These are phyloP conservation scores for Nasonovia ribisnigri DNA, from an alignment of 2,888 invertebrate species.

Conservation along the genomic window DNA sequence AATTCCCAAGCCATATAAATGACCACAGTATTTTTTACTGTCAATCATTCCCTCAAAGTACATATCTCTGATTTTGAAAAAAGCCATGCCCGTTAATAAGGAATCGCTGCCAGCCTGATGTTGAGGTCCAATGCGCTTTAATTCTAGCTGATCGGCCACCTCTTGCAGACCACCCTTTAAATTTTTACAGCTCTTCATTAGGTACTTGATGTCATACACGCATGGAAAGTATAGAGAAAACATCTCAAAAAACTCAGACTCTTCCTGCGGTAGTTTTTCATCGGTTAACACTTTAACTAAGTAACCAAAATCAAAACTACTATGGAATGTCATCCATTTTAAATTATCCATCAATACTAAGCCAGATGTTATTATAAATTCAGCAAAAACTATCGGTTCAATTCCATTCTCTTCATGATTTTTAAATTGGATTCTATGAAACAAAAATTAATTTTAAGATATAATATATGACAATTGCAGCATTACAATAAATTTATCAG, in stretches of 20 bases:
- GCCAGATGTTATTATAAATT: slow-evolving; percentile 96
- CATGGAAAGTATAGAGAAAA: slow-evolving; percentile 95
- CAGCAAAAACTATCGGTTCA: slow-evolving; percentile 96
- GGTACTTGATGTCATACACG: slow-evolving; percentile 98
- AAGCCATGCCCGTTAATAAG: slow-evolving; percentile 97
- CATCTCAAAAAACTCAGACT: slow-evolving; percentile 95
- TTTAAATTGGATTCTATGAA: slow-evolving; percentile 87
- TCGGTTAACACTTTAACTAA: slow-evolving; percentile 94
- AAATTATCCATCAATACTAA: slow-evolving; percentile 96
- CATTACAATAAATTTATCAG: neutral
- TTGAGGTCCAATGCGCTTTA: slow-evolving; percentile 94
- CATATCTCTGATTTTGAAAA: slow-evolving; percentile 99
- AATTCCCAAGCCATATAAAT: slow-evolving; percentile 75
- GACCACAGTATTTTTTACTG: slow-evolving; percentile 95
- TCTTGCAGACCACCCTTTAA: slow-evolving; percentile 99
- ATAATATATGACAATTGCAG: too few species aligned
- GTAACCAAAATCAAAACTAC: slow-evolving; percentile 99
- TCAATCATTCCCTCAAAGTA: slow-evolving; percentile 99
- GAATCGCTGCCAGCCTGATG: slow-evolving; percentile 99
- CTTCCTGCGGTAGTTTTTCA: slow-evolving; percentile 88
- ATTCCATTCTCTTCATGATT: slow-evolving; percentile 99
- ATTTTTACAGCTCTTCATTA: slow-evolving; percentile 99
- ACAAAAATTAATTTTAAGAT: neutral
- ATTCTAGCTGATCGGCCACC: slow-evolving; percentile 92
- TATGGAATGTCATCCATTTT: slow-evolving; percentile 98